phyloP scores from a whole-genome alignment of 2,797 vertebrate genomes.

The Mycteria americana region DNA sequence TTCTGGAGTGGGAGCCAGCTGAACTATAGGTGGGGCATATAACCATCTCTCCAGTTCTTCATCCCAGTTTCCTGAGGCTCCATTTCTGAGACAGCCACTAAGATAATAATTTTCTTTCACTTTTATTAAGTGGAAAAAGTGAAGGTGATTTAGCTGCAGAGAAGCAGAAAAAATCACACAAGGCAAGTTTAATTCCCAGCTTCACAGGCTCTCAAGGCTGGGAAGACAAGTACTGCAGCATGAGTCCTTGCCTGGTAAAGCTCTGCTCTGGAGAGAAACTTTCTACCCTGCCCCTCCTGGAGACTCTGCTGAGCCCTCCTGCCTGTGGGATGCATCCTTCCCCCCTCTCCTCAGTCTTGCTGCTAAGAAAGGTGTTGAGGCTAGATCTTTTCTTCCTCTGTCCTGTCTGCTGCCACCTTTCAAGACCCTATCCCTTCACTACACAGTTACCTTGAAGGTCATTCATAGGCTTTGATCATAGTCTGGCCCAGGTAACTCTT shows the following conservation, averaged over 20 bases:
- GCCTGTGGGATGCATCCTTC: background rate
- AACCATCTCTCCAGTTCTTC: background rate
- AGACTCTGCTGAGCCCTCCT: background rate
- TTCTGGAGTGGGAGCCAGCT: background rate
- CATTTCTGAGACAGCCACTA: background rate
- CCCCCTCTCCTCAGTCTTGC: background rate
- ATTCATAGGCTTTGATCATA: background rate
- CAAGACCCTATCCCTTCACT: background rate
- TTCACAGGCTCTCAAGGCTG: background rate
- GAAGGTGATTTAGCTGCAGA: background rate
- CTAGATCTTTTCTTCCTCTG: background rate
- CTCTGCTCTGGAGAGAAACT: background rate
- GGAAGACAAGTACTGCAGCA: background rate
- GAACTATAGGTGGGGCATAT: background rate
- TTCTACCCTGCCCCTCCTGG: background rate
- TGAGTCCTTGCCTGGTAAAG: background rate
- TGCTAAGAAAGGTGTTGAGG: background rate
- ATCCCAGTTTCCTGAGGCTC: background rate
- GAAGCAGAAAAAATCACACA: background rate
- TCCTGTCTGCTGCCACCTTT: background rate
- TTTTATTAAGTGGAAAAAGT: background rate
- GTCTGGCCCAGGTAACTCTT: background rate
- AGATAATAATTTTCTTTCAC: background rate
- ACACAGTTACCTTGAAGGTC: background rate
- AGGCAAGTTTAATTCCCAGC: conserved; percentile 21